Base-by-base conservation (phyloP, 2,113 vertebrate genomes). In the Rhabdomys dilectus region DNA sequence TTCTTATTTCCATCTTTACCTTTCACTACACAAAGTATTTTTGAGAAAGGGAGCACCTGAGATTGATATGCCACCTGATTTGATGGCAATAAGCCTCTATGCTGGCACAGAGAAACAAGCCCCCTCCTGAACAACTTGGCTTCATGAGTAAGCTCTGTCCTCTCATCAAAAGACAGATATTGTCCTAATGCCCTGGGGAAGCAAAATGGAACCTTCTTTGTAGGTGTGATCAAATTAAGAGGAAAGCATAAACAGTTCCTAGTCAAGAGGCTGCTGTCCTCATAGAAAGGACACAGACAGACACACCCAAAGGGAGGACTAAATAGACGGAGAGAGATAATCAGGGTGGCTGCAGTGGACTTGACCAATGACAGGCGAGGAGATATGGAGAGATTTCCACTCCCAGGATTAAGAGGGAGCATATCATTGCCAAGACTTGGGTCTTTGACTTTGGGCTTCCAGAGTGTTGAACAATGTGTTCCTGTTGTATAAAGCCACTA, bases 71-170 rank as follows among this genome's bases (percentile, higher is more conserved):
- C 12, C 77, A 29, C 48, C 82, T 60, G 39, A 45, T 90, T 88
- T 64, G 89, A 76, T 16, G 1, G 1, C 15, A 45, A 75, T 13
- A 75, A 89, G 22, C 7, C 2, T 66, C 56, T 21, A 19, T 11
- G 16, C 58, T 9, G 12, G 60, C 51, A 42, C 51, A 39, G 95
- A 39, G 60, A 75, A 95, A 36, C 24, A 70, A 75, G 53, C 36
- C 39, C 78, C 64, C 91, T 66, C 34, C 34, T 42, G 13, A 81
- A 95, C 39, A 80, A 13, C 84, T 77, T 93, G 78, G 31, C 68
- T 24, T 22, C 39, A 4, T 1, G 45, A 5, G 58, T 88, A 48
- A 8, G 45, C 1, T 5, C 24, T 70, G 42, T 60, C 26, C 36
- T 17, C 39, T 31, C 3, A n/a, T 34, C n/a, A 2, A 36, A 90